Percentiles rank a stretch among this genome's conserved stretches.
These are phyloP conservation scores for Antrozous pallidus DNA, from an alignment of 2,797 vertebrate species.

Conservation along the genomic window DNA sequence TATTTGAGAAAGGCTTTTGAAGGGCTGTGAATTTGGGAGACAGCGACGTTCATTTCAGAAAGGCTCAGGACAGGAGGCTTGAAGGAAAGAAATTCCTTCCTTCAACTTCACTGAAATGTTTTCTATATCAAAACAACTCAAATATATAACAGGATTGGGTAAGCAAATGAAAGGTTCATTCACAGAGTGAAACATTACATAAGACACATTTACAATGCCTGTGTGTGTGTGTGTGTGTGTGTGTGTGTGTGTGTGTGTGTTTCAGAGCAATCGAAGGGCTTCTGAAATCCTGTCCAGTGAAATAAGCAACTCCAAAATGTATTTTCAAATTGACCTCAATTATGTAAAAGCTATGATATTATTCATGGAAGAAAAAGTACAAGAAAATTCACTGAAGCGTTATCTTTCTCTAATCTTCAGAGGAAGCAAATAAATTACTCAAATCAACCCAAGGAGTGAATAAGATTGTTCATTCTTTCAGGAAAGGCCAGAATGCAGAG, in stretches of 20 bases:
- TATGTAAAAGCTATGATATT: not conserved
- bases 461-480: not conserved
- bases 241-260: too few relatives aligned
- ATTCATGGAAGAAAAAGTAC: not conserved
- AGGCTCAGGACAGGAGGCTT: not conserved
- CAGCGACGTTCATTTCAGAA: not conserved
- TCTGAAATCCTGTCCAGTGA: not conserved
- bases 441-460: not conserved
- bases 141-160: not conserved
- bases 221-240: not conserved
- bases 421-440: not conserved
- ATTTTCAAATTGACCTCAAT: not conserved
- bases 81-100: not conserved
- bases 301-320: not conserved
- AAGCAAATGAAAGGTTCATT: not conserved
- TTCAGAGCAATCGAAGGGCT: not conserved
- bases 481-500: not conserved
- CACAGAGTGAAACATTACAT: not conserved
- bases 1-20: conserved; percentile 60
- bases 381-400: not conserved
- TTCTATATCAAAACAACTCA: not conserved
- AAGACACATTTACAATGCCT: not conserved
- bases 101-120: not conserved
- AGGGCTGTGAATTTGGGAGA: conserved; percentile 65
- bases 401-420: conserved; percentile 19